Base-by-base conservation (phyloP, 2,888 invertebrate species). In the Herminia tarsipennalis region DNA sequence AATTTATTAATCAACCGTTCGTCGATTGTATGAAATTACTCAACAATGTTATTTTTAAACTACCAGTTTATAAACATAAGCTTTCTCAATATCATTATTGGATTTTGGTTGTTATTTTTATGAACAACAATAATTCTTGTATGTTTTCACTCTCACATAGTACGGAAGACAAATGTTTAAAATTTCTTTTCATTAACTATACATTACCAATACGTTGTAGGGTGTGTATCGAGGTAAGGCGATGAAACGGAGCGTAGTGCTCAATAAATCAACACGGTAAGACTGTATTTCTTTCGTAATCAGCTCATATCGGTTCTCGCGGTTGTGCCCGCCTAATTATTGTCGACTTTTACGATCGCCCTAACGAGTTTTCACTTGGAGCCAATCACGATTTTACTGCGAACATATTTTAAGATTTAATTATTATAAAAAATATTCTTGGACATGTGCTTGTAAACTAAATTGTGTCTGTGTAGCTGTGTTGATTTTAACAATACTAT, bases 281-380 rank as follows among this genome's bases (percentile, higher is more conserved):
- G 88, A 87, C 83, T 88, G 88, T 89, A 88, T 88, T 89, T 89
- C 88, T 90, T 88, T 86, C 86, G 86, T 88, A 88, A 90, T 90
- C 88, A 88, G 88, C 88, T 88, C 86, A 87, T 90, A 89, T 89
- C 88, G 86, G 77, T 71, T 82, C 83, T 81, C 77, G 85, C 83
- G 81, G 88, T 83, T 85, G 85, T 82, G 83, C 76, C 83, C 83
- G 86, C 86, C 88, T 89, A 90, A 90, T 90, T 89, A 90, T 88
- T 88, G 88, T 87, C 83, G 89, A 90, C 88, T 84, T 89, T 89
- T 88, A 90, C 88, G 88, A 88, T 85, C 84, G 73, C 76, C 80
- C 83, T 88, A 89, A 89, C 89, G 88, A 87, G 88, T 86, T 86
- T 88, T 84, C 87, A 88, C 87, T 87, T 86, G 86, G 81, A 88